Evolutionary conservation across 2,113 vertebrate genomes (phyloP).

Genomic region (Stercorarius parasiticus): DNA sequence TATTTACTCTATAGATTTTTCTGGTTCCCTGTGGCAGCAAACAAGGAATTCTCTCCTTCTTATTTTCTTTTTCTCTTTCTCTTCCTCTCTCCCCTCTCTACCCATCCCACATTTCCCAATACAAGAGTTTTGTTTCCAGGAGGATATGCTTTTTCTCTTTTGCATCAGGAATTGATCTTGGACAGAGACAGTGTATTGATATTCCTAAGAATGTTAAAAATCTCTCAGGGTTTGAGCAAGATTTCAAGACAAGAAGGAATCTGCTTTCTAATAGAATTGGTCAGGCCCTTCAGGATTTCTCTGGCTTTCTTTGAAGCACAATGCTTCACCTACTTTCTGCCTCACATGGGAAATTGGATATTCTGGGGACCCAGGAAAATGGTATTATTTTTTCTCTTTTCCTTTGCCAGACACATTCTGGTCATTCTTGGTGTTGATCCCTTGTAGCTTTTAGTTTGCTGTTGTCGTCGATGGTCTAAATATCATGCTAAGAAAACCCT

Average conservation of each 20-base stretch:
- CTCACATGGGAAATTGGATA: not conserved
- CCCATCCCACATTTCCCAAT: not conserved
- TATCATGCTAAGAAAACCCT: fast-evolving
- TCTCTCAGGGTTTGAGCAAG: not conserved
- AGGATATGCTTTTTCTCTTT: not conserved
- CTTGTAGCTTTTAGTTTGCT: not conserved
- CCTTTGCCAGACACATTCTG: not conserved
- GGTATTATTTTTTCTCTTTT: not conserved
- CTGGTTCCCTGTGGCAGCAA: not conserved
- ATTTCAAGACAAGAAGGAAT: not conserved
- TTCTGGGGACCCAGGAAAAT: not conserved
- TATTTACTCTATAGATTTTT: not conserved
- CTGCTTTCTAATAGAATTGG: not conserved
- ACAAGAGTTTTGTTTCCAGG: not conserved
- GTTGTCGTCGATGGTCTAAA: not conserved
- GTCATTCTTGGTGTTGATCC: not conserved
- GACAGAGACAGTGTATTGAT: not conserved
- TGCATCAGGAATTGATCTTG: not conserved
- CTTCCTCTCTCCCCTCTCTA: not conserved
- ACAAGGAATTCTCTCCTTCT: fast-evolving
- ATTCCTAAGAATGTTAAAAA: not conserved
- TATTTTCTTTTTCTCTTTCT: not conserved
- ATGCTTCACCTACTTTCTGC: not conserved
- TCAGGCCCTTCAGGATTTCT: not conserved
- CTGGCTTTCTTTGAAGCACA: not conserved